Evolutionary conservation across 2,113 vertebrate species (phyloP).

Genomic region (Grus americana): DNA sequence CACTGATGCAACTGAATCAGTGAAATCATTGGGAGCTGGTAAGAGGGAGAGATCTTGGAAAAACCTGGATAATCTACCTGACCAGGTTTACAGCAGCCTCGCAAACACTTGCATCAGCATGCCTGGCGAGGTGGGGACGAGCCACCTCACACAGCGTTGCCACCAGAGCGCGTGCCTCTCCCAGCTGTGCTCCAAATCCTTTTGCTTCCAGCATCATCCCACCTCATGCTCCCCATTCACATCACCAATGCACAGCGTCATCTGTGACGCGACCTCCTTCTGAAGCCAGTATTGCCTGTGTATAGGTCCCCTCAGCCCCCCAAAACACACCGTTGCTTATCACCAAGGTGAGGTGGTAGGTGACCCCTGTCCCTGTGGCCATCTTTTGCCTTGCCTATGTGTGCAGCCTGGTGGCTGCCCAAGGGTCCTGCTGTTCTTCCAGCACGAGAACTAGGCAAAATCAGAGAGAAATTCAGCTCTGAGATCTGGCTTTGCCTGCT

Average conservation of each 20-base stretch:
- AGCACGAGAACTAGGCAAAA: neutral
- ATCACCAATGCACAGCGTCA: rapidly evolving
- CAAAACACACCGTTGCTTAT: neutral
- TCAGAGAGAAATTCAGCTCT: neutral
- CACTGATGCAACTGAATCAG: neutral
- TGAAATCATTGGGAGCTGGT: neutral
- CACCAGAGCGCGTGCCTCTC: neutral
- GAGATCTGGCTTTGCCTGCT: neutral
- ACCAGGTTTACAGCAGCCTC: neutral
- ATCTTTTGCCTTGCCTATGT: neutral
- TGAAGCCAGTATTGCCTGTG: neutral
- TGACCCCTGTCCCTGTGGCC: neutral
- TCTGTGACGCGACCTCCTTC: neutral
- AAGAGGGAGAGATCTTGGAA: neutral
- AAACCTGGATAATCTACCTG: neutral
- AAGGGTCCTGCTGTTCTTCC: neutral
- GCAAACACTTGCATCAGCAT: neutral
- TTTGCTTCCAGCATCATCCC: neutral
- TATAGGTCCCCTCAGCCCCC: neutral
- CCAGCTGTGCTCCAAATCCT: neutral
- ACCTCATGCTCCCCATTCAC: neutral
- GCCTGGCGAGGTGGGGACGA: neutral
- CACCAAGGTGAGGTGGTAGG: neutral
- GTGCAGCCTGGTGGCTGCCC: neutral
- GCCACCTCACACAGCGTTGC: neutral